Percentiles rank a stretch among this genome's conserved stretches.
Evolutionary conservation across 2,888 invertebrate genomes (phyloP).

Genomic region (Ormyrus pomaceus): DNA sequence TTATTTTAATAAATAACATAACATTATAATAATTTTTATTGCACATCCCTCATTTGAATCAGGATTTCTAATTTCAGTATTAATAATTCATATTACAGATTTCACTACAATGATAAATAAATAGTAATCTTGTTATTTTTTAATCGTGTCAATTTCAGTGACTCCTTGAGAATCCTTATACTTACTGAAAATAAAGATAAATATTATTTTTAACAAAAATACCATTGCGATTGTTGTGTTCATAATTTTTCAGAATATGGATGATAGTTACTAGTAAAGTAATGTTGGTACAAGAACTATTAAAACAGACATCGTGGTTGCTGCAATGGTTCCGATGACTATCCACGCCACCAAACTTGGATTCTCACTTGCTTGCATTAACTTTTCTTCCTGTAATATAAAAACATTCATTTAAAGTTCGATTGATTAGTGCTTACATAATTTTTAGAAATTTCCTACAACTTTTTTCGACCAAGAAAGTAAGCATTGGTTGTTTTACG

Average conservation of each 20-base stretch:
- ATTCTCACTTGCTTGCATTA: not conserved
- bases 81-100: no score
- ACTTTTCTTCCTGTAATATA: not conserved
- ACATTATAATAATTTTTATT: no score
- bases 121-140: not conserved
- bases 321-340: constrained; percentile 18
- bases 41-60: no score
- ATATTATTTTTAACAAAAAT: not conserved
- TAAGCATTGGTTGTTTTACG: no score
- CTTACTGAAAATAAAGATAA: constrained; percentile 15
- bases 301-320: constrained; percentile 31
- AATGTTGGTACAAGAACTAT: constrained; percentile 35
- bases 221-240: not conserved
- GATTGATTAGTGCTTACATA: no score
- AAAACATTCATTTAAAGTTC: not conserved
- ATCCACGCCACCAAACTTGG: not conserved
- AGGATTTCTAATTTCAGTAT: no score
- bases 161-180: not conserved
- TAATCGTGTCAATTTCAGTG: not conserved
- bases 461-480: no score
- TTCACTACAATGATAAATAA: no score
- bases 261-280: constrained; percentile 43
- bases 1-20: no score
- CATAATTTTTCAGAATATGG: not conserved
- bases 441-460: no score